A percentile compares a stretch with the other conserved stretches of the same genome.
These are phyloP conservation scores for Eidolon dupreanum DNA, from an alignment of 2,797 vertebrate species.

Conservation along the genomic window DNA sequence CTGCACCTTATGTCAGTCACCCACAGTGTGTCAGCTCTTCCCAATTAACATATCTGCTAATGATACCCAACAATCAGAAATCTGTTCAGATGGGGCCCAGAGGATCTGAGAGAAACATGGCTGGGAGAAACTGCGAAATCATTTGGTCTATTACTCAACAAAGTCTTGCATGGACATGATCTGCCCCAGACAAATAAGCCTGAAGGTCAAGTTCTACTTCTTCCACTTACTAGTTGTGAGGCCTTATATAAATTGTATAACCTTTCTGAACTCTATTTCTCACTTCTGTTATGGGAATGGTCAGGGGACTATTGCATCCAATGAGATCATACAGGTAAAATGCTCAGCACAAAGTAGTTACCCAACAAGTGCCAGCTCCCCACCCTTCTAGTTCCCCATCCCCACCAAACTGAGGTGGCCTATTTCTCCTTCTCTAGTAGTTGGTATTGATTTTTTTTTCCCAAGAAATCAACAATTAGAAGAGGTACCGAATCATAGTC, in stretches of 20 bases:
- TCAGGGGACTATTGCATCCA: not conserved
- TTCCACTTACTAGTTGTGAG: not conserved
- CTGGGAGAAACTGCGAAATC: too few relatives aligned
- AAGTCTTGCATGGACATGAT: accelerated
- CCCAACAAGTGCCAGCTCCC: not conserved
- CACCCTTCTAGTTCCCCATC: not conserved
- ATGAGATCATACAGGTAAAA: not conserved
- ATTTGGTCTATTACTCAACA: not conserved
- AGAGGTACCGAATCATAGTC: not conserved
- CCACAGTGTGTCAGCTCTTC: not conserved
- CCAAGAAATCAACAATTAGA: not conserved
- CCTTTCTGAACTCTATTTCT: not conserved
- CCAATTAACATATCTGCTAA: not conserved
- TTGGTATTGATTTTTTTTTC: not conserved
- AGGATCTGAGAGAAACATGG: not conserved
- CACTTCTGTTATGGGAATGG: not conserved
- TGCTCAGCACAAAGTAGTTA: not conserved
- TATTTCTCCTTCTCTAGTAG: not conserved
- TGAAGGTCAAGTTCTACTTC: not conserved
- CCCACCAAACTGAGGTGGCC: not conserved
- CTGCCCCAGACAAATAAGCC: not conserved
- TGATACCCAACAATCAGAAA: not conserved
- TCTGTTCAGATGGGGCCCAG: not conserved
- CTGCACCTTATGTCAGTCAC: not conserved
- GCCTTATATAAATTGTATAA: not conserved